phyloP scores from a whole-genome alignment of 2,113 vertebrate species.

The Vulpes lagopus region DNA sequence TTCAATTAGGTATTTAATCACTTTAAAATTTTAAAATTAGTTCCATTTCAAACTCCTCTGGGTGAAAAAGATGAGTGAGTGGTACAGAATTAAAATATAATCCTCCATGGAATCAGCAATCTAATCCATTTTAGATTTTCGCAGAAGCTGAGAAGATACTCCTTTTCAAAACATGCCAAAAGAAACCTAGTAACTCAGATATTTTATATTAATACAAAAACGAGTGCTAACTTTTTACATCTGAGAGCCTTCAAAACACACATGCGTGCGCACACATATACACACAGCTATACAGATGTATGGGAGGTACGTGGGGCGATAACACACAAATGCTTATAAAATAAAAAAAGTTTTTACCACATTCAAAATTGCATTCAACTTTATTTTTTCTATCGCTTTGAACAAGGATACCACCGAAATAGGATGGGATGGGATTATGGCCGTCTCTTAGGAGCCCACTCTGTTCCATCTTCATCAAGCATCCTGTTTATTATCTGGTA shows the following conservation, averaged over 20 bases:
- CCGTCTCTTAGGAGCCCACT: not conserved
- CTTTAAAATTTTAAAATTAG: constrained; percentile 52
- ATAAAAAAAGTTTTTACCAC: not conserved
- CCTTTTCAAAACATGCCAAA: not conserved
- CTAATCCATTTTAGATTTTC: not conserved
- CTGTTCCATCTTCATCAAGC: not conserved
- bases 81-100: constrained; percentile 45
- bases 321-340: not conserved
- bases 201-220: not conserved
- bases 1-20: constrained; percentile 48
- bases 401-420: not conserved
- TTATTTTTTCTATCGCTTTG: not conserved
- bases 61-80: not conserved
- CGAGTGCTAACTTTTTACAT: not conserved
- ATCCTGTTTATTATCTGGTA: not conserved
- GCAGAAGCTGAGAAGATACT: not conserved
- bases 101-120: not conserved
- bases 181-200: not conserved
- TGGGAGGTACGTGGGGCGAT: not conserved
- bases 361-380: not conserved
- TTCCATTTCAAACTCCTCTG: not conserved
- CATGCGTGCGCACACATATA: not conserved
- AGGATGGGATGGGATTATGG: not conserved
- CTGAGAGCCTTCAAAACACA: not conserved
- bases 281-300: not conserved